Percentiles rank a stretch among this genome's conserved stretches.
Conservation (phyloP, 2,113 vertebrate species). For the Machaerirhynchus nigripectus region DNA sequence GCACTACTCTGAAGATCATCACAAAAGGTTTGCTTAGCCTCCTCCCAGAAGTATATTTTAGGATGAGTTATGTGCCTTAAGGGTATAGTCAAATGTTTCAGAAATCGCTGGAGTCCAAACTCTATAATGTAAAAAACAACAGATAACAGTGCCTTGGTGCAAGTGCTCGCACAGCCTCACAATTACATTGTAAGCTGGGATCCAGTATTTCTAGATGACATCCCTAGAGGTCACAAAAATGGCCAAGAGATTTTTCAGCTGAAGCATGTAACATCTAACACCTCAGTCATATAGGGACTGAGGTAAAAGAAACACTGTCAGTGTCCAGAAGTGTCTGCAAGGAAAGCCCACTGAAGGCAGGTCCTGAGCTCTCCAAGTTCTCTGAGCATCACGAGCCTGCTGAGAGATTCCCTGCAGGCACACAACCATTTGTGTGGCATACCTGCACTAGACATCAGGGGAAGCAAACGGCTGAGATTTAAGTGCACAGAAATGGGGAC, state of each 20-base stretch:
- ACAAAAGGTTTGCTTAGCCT: background rate
- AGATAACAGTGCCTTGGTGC: background rate
- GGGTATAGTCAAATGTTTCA: background rate
- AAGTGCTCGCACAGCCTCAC: background rate
- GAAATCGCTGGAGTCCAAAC: background rate
- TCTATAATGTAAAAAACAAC: background rate
- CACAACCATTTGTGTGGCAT: background rate
- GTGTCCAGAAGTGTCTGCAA: background rate
- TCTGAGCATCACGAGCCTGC: background rate
- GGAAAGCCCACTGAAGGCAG: background rate
- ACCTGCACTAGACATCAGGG: background rate
- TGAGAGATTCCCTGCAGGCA: background rate
- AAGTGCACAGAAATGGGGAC: background rate
- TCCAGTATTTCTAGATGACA: background rate
- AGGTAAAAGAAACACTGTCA: background rate
- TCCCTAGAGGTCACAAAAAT: background rate
- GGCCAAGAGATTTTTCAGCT: background rate
- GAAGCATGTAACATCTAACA: background rate
- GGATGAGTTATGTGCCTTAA: background rate
- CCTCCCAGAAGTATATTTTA: background rate
- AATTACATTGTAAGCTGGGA: background rate
- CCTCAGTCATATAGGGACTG: background rate
- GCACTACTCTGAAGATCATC: background rate
- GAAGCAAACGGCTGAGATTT: background rate
- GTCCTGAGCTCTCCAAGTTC: background rate